Evolutionary conservation across 1,140 invertebrate species (phyloP), one percentile per base, ranked within the genome.

Genomic region (Homalodisca vitripennis): DNA sequence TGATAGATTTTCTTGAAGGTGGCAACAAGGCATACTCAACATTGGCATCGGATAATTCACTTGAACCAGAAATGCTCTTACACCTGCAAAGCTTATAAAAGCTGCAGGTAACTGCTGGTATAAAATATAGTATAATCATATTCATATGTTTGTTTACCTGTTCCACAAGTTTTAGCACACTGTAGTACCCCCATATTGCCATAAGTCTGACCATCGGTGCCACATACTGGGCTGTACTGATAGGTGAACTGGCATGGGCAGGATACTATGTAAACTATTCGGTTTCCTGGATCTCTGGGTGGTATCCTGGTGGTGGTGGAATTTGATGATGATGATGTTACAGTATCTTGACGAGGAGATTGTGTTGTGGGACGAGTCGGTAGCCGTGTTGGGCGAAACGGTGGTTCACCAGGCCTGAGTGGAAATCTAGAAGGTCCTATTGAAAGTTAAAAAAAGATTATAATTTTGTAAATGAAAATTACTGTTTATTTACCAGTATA

Each of bases 191-290:
- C 84, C 20, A 79, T 76, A 76, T 91, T 92, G 1, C 75, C 71
- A 72, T 91, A 92, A 0, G 83, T 82, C 13, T 84, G 77, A 3
- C 79, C 78, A 72, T 92, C 85, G 1, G 83, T 79, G 2, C 88
- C 89, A 74, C 90, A 92, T 2, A 92, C 84, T 30, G 90, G 90
- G 77, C 85, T 86, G 72, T 88, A 89, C 71, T 89, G 6, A 22
- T 31, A 30, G 48, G 57, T 34, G 20, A 31, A 66, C 0, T 24
- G 14, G 46, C 30, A 57, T 62, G 55, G 3, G 41, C 67, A 62
- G n/a, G 47, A 34, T 2, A 46, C 67, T 14, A 51, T 20, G 46
- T 46, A 30, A 13, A 67, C 65, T 2, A 53, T 48, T 2, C 27
- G 34, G 46, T 46, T 53, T 1, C 41, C 65, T 6, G 62, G 55